phyloP scores from a whole-genome alignment of 2,113 vertebrate genomes.

The Pan troglodytes region NHGRI_mPanTro3-v2.1_pri NC_072401.2:147749501-147750000 shows the following conservation, averaged over 20 bases:
- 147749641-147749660: background rate
- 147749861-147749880: too few relatives aligned
- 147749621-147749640: fast-evolving
- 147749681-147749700: background rate
- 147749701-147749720: background rate
- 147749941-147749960: too few relatives aligned
- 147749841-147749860: too few relatives aligned
- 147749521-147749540: background rate
- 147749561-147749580: background rate
- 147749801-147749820: too few relatives aligned
- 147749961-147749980: background rate
- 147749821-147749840: too few relatives aligned
- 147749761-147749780: too few relatives aligned
- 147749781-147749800: too few relatives aligned
- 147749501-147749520: background rate
- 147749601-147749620: background rate
- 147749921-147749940: too few relatives aligned
- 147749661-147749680: background rate
- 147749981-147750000: background rate
- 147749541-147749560: background rate
- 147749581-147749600: background rate
- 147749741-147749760: too few relatives aligned
- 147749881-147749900: too few relatives aligned
- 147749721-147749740: background rate
- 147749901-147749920: too few relatives aligned